phyloP scores from a whole-genome alignment of 2,888 invertebrate species.

The Tachina fera region DNA sequence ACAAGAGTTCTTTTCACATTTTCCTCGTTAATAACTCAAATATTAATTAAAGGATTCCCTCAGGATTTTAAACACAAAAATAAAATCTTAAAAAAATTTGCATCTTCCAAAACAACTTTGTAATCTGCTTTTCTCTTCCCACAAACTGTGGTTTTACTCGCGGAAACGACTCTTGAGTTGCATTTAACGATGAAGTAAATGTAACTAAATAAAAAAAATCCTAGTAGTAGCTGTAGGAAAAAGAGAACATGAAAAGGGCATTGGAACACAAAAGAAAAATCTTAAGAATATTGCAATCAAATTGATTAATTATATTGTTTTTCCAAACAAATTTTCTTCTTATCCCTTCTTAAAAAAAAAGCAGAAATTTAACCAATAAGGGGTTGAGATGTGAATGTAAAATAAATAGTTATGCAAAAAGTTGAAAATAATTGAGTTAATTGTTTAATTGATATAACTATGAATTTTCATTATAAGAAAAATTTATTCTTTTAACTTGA shows the following conservation, averaged over 20 bases:
- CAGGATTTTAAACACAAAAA: conserved; percentile 1
- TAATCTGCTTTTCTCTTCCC: no score
- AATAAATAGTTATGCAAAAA: no score
- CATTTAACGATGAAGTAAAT: background rate
- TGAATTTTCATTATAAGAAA: no score
- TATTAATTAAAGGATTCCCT: conserved; percentile 35
- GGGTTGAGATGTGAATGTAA: no score
- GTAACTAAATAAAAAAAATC: background rate
- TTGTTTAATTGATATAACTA: no score
- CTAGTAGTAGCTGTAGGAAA: background rate
- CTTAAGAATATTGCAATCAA: background rate
- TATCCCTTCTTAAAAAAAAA: background rate
- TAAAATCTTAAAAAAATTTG: background rate
- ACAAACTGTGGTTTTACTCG: background rate
- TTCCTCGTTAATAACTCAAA: conserved; percentile 28
- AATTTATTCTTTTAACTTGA: no score
- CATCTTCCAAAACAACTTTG: background rate
- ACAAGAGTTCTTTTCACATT: background rate
- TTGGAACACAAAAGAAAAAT: background rate
- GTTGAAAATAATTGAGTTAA: no score
- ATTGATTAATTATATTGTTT: conserved; percentile 21
- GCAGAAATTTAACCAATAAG: no score
- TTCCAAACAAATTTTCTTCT: no score
- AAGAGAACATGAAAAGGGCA: background rate
- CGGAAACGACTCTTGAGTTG: background rate